Conservation (phyloP, 2,113 vertebrate species). For the Hemibagrus wyckioides region DNA sequence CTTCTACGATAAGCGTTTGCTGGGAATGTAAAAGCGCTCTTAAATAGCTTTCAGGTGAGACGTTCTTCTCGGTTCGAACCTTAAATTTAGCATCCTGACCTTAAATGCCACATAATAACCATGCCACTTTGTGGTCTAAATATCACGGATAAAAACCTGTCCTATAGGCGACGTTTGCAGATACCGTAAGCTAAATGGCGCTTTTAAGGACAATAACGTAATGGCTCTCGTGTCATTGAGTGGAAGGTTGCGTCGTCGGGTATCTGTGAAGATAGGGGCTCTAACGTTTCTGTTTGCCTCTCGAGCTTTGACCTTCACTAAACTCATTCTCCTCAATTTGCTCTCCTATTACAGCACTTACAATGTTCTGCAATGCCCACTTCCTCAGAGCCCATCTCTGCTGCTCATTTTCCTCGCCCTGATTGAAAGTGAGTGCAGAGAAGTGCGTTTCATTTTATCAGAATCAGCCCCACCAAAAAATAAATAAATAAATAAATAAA, state of each 20-base stretch:
- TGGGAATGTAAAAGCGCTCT: slow-evolving; percentile 54
- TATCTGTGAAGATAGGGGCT: slow-evolving; percentile 38
- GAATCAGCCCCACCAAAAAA: not conserved
- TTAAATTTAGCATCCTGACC: slow-evolving; percentile 69
- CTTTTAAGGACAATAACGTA: slow-evolving; percentile 49
- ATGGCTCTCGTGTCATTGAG: slow-evolving; percentile 39
- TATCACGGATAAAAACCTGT: slow-evolving; percentile 37
- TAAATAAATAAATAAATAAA: not conserved
- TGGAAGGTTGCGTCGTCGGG: slow-evolving; percentile 36
- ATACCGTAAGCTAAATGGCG: slow-evolving; percentile 37
- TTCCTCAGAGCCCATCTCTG: slow-evolving; percentile 42
- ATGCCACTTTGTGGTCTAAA: slow-evolving; percentile 38
- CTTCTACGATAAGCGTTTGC: slow-evolving; percentile 70
- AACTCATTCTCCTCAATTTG: slow-evolving; percentile 56
- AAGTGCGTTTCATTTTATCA: slow-evolving; percentile 42
- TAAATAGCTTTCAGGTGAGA: slow-evolving; percentile 63
- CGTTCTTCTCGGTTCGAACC: slow-evolving; percentile 63
- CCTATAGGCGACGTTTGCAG: slow-evolving; percentile 12
- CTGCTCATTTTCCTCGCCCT: slow-evolving; percentile 37
- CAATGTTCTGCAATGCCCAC: slow-evolving; percentile 44
- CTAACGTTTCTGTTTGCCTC: slow-evolving; percentile 47
- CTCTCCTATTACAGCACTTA: slow-evolving; percentile 50
- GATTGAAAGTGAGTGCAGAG: slow-evolving; percentile 49
- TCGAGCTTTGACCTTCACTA: slow-evolving; percentile 53
- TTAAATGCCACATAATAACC: slow-evolving; percentile 65